Conservation (phyloP, 1,140 invertebrate genomes). For the Drosophila seguyi region DNA sequence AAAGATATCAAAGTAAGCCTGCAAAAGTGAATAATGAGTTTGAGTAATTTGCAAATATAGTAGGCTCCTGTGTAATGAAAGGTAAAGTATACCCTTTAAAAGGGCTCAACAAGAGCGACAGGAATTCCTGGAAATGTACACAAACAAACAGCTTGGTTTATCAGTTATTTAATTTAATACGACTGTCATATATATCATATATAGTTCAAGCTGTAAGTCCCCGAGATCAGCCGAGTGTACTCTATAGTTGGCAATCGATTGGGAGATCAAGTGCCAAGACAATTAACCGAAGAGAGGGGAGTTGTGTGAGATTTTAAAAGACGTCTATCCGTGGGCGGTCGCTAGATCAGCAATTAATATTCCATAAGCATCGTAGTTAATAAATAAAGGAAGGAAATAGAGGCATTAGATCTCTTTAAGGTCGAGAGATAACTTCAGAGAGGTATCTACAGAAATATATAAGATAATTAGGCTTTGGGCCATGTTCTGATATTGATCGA, state of each 20-base stretch:
- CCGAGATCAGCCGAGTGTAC: conserved; percentile 1
- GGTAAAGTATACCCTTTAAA: not conserved
- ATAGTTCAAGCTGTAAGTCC: not conserved
- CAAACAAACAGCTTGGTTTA: not conserved
- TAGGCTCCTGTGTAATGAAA: not conserved
- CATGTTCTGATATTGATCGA: conserved; percentile 5
- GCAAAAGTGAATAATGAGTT: conserved; percentile 23
- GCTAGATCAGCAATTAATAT: not conserved
- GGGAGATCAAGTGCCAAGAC: conserved; percentile 27
- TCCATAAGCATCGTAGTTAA: too few species aligned
- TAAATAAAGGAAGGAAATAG: not conserved
- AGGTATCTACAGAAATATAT: not conserved
- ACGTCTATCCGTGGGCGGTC: not conserved
- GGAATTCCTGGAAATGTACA: not conserved
- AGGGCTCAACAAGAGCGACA: not conserved
- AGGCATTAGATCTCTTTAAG: too few species aligned
- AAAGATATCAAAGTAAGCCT: conserved; percentile 9
- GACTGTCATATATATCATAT: not conserved
- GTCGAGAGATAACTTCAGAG: not conserved
- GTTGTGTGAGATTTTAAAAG: not conserved
- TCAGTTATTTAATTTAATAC: not conserved
- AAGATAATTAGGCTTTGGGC: not conserved
- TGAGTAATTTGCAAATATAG: conserved; percentile 3
- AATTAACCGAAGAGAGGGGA: conserved; percentile 24
- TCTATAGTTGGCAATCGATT: conserved; percentile 6